These are phyloP conservation scores for Tupaia chinensis DNA, from an alignment of 2,113 vertebrate species.

Conservation along the genomic window DNA sequence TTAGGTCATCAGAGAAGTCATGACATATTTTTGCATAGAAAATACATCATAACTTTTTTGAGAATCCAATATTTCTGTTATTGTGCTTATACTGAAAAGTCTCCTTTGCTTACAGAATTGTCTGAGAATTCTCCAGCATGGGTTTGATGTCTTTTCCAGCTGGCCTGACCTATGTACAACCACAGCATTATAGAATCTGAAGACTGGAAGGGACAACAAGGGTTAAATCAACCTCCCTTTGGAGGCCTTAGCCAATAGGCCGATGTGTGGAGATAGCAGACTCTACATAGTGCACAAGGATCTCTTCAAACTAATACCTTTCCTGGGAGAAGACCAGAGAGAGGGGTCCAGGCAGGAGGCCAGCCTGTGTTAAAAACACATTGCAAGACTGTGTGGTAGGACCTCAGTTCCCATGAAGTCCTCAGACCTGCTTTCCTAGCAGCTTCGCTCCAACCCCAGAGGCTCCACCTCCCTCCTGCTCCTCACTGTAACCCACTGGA, in stretches of 20 bases:
- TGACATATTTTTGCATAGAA: too few species aligned
- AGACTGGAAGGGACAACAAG: background rate
- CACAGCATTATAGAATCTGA: background rate
- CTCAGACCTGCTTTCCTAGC: background rate
- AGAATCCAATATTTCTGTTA: background rate
- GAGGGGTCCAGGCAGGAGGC: background rate
- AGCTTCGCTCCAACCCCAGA: background rate
- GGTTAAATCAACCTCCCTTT: background rate
- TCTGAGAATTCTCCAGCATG: background rate
- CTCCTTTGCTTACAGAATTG: background rate
- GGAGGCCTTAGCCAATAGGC: background rate
- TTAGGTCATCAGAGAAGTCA: too few species aligned
- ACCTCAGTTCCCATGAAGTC: background rate
- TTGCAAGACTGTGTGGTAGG: rapidly evolving
- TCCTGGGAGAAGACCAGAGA: background rate
- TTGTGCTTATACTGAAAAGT: background rate
- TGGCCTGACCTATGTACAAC: background rate
- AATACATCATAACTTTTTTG: too few species aligned
- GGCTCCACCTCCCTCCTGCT: background rate
- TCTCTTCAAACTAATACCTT: background rate
- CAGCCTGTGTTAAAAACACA: background rate
- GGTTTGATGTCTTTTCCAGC: background rate
- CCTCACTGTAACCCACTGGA: background rate
- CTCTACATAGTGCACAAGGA: too few species aligned
- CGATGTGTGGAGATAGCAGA: background rate